Evolutionary conservation across 2,888 invertebrate species (phyloP), one percentile per base, ranked within the genome.

Genomic region (Chrysina gloriosa): DNA sequence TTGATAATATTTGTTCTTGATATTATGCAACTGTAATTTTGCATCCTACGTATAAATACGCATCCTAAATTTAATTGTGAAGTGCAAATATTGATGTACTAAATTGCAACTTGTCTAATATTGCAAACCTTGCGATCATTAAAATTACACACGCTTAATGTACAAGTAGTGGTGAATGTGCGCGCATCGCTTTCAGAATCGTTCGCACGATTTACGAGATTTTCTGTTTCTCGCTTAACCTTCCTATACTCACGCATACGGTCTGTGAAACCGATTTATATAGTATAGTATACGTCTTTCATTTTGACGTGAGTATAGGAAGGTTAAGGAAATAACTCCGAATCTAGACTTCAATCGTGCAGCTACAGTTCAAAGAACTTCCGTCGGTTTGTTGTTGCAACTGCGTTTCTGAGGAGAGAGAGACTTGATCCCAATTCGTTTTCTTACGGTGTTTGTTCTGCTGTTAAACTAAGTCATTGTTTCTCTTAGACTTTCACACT

Each of bases 321-420:
- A n/a, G n/a, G n/a, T n/a, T n/a, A 27, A 42, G 42, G 27, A 61
- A 61, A 61, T 42, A 39, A 42, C 11, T 45, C 27, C 42, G 42
- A 42, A 11, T 7, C 9, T 52, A 52, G n/a, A 19, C 31, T 6
- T 14, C 39, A 36, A 61, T 61, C 42, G 42, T 68, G 68, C 67
- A 69, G 70, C 68, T 70, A 70, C 68, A 71, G 72, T 73, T 74
- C 74, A 74, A 74, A 69, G 72, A 71, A 74, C 74, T 71, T 72
- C 70, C 70, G 63, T 42, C 63, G 67, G 65, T 70, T 67, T 66
- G 58, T 70, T 69, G 68, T 71, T 67, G 61, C 68, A 58, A 64
- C 36, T 39, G 36, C 61, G 63, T 54, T 65, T 56, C 63, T 7
- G 36, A 50, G 29, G 56, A 39, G 23, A 54, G 68, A 63, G 31